Percentiles rank a stretch among this genome's conserved stretches.
Conservation (phyloP, 2,888 invertebrate species). For the Eumerus sabulonum region DNA sequence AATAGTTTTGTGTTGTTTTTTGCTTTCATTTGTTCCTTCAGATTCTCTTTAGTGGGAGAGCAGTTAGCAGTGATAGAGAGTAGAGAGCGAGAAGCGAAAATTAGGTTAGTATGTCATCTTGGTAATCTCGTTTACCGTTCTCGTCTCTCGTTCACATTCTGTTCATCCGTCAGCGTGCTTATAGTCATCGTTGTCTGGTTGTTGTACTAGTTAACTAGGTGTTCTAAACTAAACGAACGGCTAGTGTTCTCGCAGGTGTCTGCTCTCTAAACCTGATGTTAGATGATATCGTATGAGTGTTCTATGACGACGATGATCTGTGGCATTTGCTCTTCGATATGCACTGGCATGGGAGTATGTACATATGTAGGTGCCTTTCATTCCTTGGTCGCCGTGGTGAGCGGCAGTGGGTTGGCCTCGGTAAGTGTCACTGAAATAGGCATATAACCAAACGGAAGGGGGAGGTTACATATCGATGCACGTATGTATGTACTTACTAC, state of each 20-base stretch:
- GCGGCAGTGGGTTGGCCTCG: slow-evolving; percentile 32
- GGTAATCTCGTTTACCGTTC: slow-evolving; percentile 50
- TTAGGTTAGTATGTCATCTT: slow-evolving; percentile 68
- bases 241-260: slow-evolving; percentile 59
- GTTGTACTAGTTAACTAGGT: too few relatives aligned
- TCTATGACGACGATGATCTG: slow-evolving; percentile 16
- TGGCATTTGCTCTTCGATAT: slow-evolving; percentile 38
- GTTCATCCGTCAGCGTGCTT: not conserved
- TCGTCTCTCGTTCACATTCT: slow-evolving; percentile 3
- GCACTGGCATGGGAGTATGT: slow-evolving; percentile 8
- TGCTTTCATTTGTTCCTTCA: slow-evolving; percentile 41
- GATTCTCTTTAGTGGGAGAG: slow-evolving; percentile 39
- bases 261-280: slow-evolving; percentile 13
- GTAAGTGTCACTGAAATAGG: slow-evolving; percentile 57
- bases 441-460: not conserved
- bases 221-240: not conserved
- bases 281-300: not conserved
- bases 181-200: too few relatives aligned
- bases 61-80: too few relatives aligned
- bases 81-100: slow-evolving; percentile 53
- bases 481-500: too few relatives aligned
- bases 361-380: slow-evolving; percentile 34
- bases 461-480: slow-evolving; percentile 26
- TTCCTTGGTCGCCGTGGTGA: slow-evolving; percentile 1
- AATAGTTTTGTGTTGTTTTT: slow-evolving; percentile 38